phyloP scores from a whole-genome alignment of 1,140 invertebrate species.

The Zaprionus lachaisei region DNA sequence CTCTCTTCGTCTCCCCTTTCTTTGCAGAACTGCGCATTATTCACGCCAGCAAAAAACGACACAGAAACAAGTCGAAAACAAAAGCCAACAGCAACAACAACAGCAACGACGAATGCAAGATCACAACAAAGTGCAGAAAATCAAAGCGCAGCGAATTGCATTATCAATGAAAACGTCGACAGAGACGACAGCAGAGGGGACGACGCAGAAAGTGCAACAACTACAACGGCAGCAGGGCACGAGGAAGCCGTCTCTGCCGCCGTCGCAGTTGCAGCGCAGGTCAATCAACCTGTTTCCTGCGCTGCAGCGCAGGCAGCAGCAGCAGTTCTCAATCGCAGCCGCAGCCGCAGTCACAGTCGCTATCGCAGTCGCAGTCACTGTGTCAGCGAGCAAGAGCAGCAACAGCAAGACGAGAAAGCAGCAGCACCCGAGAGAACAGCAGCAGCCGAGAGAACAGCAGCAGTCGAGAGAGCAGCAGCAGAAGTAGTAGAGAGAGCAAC shows the following conservation, averaged over 20 bases:
- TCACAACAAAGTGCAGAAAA: slow-evolving; percentile 78
- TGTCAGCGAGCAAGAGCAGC: slow-evolving; percentile 29
- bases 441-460: slow-evolving; percentile 19
- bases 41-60: slow-evolving; percentile 58
- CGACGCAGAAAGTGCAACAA: slow-evolving; percentile 53
- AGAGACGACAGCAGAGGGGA: slow-evolving; percentile 8
- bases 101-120: slow-evolving; percentile 70
- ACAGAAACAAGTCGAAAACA: slow-evolving; percentile 51
- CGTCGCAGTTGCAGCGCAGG: slow-evolving; percentile 62
- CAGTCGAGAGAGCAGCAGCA: slow-evolving; percentile 8
- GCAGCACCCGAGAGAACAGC: slow-evolving; percentile 14
- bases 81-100: slow-evolving; percentile 59
- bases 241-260: slow-evolving; percentile 18
- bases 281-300: slow-evolving; percentile 83
- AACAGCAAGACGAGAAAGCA: slow-evolving; percentile 24
- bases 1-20: slow-evolving; percentile 22
- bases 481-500: slow-evolving; percentile 32
- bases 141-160: slow-evolving; percentile 45
- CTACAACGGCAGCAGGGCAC: slow-evolving; percentile 51
- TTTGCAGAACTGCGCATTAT: slow-evolving; percentile 69
- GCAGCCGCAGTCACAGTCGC: slow-evolving; percentile 24
- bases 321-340: slow-evolving; percentile 26
- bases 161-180: slow-evolving; percentile 52
- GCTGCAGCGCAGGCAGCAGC: slow-evolving; percentile 21
- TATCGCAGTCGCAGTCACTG: slow-evolving; percentile 28